Base-by-base conservation (phyloP, 2,797 vertebrate species). In the Danio tinwini region DNA sequence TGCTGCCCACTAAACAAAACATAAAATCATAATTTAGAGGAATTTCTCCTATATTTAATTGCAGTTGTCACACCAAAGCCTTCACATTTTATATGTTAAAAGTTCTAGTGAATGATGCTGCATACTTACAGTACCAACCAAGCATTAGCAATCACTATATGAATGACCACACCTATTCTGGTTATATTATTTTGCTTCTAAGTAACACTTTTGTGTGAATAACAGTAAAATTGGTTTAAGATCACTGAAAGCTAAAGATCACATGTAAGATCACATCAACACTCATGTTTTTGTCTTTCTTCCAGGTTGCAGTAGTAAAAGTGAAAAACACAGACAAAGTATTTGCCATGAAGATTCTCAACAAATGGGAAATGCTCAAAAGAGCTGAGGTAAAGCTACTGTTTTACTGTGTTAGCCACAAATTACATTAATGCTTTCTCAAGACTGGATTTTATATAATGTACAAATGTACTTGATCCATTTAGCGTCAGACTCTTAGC, bases 341-440 rank as follows among this genome's bases (percentile, higher is more conserved):
- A 72, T 99, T 98, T 85, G 98, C 98, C 81, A 99, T 99, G 98
- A 99, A 99, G 94, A 99, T 99, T 86, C 92, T 99, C 85, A 99
- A 99, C 93, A 99, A 99, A 86, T 99, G 98, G 98, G 98, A 99
- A 91, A 99, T 99, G 98, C 93, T 99, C 88, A 99, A 99, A 90
- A 94, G 98, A 93, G 98, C 98, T 4, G 98, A 99, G 96, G 98
- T 99, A 91, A 91, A 82, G 95, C 64, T 59, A 44, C n/a, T 47
- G 21, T 12, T 65, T 65, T 67, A 45, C 39, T 39, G 11, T 5
- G 63, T 29, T 65, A 39, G 5, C 14, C 62, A 39, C 50, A 52
- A 59, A 59, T 52, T 52, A 40, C 47, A 62, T 10, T 29, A 61
- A 45, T 68, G 45, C n/a, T 63, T 52, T 40, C 63, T 29, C 12